Evolutionary conservation across 2,113 vertebrate species (phyloP), one percentile per base, ranked within the genome.

Genomic region (Hymenochirus boettgeri): DNA sequence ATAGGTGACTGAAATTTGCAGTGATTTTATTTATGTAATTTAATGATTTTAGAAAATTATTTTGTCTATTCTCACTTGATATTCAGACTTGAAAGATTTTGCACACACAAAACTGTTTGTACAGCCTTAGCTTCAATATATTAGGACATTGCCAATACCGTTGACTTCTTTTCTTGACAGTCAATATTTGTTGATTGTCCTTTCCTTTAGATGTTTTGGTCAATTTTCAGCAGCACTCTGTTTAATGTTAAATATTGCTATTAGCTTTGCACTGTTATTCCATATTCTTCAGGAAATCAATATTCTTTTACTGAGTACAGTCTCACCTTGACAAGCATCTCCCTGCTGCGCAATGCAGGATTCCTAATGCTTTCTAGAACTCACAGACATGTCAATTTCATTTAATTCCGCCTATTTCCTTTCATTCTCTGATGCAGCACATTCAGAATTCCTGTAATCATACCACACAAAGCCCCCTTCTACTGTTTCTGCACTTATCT

Each of bases 321-420:
- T 29, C 60, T 62, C 15, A 33, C 64, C 50, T 21, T 67, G 46
- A 67, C 64, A 67, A n/a, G 55, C 64, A 22, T 42, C 24, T 59
- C 56, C 47, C 56, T 42, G 56, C 55, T 67, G 56, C 23, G 33
- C 48, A 15, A 1, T 59, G 47, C 47, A 67, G 13, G 56, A 42
- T 52, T 67, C 18, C 56, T 67, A 67, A 67, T 59, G 64, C 47
- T 67, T 56, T 59, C 33, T 52, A 59, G 31, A 59, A 59, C 23
- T 57, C 55, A 58, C 21, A 57, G 45, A 52, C 31, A 59, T 67
- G 64, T 67, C 64, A 67, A 59, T 67, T 52, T 33, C 19, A 67
- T 67, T 67, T 59, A 42, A 29, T 67, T 67, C 56, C 29, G 18
- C 46, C 35, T 52, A 22, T 51, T 3, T 8, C 56, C 29, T 33